A percentile compares a stretch with the other conserved stretches of the same genome.
These are phyloP conservation scores for Lampris megalopsis DNA, from an alignment of 2,113 vertebrate genomes.

Conservation along the genomic window DNA sequence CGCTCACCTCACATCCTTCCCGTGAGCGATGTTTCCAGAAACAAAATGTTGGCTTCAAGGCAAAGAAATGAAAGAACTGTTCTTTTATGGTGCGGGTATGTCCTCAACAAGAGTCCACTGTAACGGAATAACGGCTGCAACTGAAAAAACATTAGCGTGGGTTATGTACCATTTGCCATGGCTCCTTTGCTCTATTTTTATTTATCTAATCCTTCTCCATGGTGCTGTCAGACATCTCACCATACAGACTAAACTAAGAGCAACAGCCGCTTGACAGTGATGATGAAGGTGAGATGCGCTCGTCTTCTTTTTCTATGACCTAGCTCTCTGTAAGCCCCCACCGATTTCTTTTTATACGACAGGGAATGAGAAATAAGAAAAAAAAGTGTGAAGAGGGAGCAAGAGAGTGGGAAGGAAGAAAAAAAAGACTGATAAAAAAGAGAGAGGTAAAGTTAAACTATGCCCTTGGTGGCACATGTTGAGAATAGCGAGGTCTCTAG, in stretches of 20 bases:
- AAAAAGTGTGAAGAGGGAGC: slow-evolving; percentile 13
- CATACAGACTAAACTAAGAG: slow-evolving; percentile 44
- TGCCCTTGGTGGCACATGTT: slow-evolving; percentile 28
- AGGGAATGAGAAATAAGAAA: slow-evolving; percentile 10
- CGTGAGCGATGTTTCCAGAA: slow-evolving; percentile 28
- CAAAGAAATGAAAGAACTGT: slow-evolving; percentile 1
- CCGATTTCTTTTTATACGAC: slow-evolving; percentile 31
- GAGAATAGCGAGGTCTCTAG: slow-evolving; percentile 53
- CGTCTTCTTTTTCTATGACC: slow-evolving; percentile 44
- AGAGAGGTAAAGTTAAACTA: slow-evolving; percentile 33
- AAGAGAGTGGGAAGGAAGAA: slow-evolving; percentile 3
- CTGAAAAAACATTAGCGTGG: slow-evolving; percentile 27
- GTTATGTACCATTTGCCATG: slow-evolving; percentile 11
- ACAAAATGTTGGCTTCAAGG: slow-evolving; percentile 8
- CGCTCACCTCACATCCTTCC: slow-evolving; percentile 36
- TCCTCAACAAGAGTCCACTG: slow-evolving; percentile 22
- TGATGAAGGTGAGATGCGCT: slow-evolving; percentile 54
- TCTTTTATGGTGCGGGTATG: slow-evolving; percentile 31
- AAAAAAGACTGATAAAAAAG: not conserved
- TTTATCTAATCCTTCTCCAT: slow-evolving; percentile 15
- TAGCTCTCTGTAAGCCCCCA: slow-evolving; percentile 31
- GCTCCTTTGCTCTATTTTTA: slow-evolving; percentile 11
- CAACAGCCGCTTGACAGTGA: slow-evolving; percentile 64
- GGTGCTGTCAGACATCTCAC: slow-evolving; percentile 16
- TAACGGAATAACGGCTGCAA: slow-evolving; percentile 14